Conservation (phyloP, 2,113 vertebrate species). For the Microtus ochrogaster region DNA sequence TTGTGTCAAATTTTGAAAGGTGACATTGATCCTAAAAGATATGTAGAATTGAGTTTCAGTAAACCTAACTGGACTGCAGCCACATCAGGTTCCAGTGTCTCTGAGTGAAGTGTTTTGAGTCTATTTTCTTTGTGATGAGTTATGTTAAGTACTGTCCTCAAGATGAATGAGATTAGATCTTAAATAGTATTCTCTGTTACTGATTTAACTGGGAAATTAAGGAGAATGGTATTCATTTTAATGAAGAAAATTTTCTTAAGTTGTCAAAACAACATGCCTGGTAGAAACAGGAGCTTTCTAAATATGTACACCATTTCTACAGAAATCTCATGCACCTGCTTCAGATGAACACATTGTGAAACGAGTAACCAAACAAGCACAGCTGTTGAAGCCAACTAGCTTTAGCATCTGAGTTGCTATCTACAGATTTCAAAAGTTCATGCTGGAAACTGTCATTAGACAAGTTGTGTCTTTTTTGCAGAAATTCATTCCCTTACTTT, state of each 20-base stretch:
- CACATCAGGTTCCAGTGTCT: background rate
- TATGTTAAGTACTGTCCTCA: background rate
- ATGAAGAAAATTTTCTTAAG: conserved; percentile 59
- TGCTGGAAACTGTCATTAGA: background rate
- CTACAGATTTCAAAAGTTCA: conserved; percentile 1
- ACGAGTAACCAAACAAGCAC: conserved; percentile 61
- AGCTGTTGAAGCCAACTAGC: conserved; percentile 23
- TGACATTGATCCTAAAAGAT: background rate
- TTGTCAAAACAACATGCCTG: conserved; percentile 45
- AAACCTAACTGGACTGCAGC: background rate
- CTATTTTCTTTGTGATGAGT: conserved; percentile 18
- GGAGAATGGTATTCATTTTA: conserved; percentile 29
- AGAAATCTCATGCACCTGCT: conserved; percentile 27
- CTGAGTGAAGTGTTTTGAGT: background rate
- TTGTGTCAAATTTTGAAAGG: conserved; percentile 8
- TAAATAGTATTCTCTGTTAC: conserved; percentile 21
- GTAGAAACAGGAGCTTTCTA: background rate
- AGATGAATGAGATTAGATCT: background rate
- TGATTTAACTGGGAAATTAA: conserved; percentile 43
- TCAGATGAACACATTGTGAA: background rate
- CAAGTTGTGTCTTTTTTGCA: background rate
- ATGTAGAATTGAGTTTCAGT: background rate
- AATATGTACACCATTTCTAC: background rate
- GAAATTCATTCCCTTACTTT: conserved; percentile 41
- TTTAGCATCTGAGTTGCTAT: background rate